Evolutionary conservation across 2,113 vertebrate genomes (phyloP), one percentile per base, ranked within the genome.

Genomic region (Chaetura pelagica): DNA sequence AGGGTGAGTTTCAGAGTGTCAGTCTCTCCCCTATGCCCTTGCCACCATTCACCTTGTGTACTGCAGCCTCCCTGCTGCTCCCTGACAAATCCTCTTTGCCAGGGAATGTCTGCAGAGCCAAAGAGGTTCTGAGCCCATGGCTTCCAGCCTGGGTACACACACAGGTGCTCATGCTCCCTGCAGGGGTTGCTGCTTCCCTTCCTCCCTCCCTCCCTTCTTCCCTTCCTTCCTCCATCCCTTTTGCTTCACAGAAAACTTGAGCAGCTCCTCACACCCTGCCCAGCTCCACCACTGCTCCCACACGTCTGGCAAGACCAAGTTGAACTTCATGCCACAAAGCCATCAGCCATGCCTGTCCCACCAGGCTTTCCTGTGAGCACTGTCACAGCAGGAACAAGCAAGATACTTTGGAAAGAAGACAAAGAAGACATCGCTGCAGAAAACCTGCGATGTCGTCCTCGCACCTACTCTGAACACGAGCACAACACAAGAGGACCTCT

Each of bases 381-480:
- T 15, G 16, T 10, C 64, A 38, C 54, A 51, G 17, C n/a, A n/a
- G n/a, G n/a, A n/a, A n/a, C n/a, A n/a, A 74, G 38, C 29, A 51
- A 57, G 11, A 49, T 51, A 20, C 51, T 18, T 40, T 16, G 24
- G 57, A 59, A 82, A 71, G 63, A 38, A 46, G 44, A 64, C 20
- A 13, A 82, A 71, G 63, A 38, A 46, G 44, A 64, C 20, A 13
- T 9, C 23, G 6, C 44, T 51, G 58, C 23, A 18, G 51, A 82
- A 82, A 58, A 44, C 15, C 48, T 12, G 48, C 55, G 48, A 30
- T 1, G 0, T 2, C 15, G 14, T 32, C 17, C 34, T 55, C 18
- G 8, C 4, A 40, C 7, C 1, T 18, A 6, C 12, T 35, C 48
- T 26, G 40, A 42, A 48, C 29, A 22, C 0, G 1, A 54, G 16